Percentiles rank a stretch among this genome's conserved stretches.
phyloP scores from a whole-genome alignment of 2,113 vertebrate species.

The Clarias macrocephalus region DNA sequence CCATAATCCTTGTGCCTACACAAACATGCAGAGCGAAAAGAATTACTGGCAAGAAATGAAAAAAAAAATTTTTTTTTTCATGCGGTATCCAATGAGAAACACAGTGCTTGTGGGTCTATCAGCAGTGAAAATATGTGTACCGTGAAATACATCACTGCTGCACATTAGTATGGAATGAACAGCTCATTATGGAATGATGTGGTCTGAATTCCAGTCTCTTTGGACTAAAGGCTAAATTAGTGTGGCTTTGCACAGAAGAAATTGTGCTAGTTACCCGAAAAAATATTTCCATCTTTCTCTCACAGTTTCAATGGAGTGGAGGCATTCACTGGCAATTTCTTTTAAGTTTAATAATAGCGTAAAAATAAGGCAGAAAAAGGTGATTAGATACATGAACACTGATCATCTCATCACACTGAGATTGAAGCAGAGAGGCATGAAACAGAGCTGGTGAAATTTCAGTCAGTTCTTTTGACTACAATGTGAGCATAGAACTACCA shows the following conservation, averaged over 20 bases:
- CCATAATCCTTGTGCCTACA: constrained; percentile 43
- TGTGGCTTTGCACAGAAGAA: neutral
- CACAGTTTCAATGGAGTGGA: neutral
- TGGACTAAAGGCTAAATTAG: neutral
- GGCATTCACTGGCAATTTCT: neutral
- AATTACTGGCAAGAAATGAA: constrained; percentile 28
- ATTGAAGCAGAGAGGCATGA: neutral
- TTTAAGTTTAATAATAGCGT: neutral
- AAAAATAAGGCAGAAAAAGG: neutral
- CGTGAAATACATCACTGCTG: constrained; percentile 15
- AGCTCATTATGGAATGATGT: constrained; percentile 21
- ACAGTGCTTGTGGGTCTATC: constrained; percentile 23
- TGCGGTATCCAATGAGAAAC: constrained; percentile 22
- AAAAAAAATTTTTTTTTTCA: neutral
- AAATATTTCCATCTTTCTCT: neutral
- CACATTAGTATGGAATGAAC: constrained; percentile 30
- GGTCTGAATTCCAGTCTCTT: constrained; percentile 29
- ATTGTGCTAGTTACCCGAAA: neutral
- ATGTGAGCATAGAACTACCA: neutral
- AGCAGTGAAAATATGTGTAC: constrained; percentile 27
- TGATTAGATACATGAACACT: constrained; percentile 7
- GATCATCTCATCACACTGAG: neutral
- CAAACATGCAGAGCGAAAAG: neutral
- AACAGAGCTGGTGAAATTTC: neutral
- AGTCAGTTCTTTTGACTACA: neutral